These are phyloP conservation scores for Girardinus metallicus DNA, from an alignment of 2,797 vertebrate genomes.

Conservation along the genomic window DNA sequence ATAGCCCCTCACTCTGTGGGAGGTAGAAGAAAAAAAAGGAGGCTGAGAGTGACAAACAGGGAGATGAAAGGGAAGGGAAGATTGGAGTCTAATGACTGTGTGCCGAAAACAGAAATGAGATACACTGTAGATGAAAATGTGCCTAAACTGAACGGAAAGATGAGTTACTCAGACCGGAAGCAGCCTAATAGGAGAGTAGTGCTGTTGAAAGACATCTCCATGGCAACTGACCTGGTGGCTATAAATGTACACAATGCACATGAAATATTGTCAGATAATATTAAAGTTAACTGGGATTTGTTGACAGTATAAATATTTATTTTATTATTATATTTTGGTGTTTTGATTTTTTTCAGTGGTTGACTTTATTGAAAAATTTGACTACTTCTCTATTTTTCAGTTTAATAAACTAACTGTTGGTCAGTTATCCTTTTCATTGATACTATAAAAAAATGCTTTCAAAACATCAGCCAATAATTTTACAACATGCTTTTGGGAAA, in stretches of 20 bases:
- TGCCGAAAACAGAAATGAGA: constrained; percentile 30
- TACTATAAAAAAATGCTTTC: not conserved
- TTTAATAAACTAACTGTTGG: not conserved
- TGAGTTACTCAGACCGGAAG: constrained; percentile 24
- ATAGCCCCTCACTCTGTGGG: constrained; percentile 65
- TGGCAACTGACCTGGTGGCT: not conserved
- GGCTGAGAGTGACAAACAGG: constrained; percentile 47
- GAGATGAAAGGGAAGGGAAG: constrained; percentile 25
- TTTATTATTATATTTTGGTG: not conserved
- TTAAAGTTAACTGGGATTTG: not conserved
- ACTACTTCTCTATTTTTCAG: not conserved
- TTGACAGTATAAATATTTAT: not conserved
- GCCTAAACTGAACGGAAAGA: constrained; percentile 16
- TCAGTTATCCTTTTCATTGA: not conserved
- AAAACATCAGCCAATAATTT: not conserved
- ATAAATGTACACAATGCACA: not conserved
- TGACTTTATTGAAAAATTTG: not conserved
- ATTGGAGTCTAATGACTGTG: constrained; percentile 30
- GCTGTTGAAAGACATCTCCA: not conserved
- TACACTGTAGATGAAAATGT: constrained; percentile 41
- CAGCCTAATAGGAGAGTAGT: constrained; percentile 3
- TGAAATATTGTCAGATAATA: not conserved
- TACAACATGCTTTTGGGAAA: not conserved
- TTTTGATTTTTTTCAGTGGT: not conserved
- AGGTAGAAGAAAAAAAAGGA: constrained; percentile 38